A percentile compares a stretch with the other conserved stretches of the same genome.
These are phyloP conservation scores for Carposina sasakii DNA, from an alignment of 1,140 invertebrate genomes.

Conservation along the genomic window DNA sequence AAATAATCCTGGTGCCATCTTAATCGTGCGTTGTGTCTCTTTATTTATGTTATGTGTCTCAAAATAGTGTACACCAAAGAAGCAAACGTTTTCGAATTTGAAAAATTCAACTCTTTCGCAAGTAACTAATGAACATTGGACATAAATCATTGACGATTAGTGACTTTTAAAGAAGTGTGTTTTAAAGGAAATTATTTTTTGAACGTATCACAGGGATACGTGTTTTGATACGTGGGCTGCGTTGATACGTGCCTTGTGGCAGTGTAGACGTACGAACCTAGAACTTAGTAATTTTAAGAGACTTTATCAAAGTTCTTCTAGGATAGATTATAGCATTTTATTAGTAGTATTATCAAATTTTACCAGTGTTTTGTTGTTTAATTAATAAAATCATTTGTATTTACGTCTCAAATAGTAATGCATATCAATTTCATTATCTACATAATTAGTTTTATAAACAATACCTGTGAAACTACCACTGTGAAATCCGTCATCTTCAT, in stretches of 20 bases:
- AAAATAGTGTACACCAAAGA: no score
- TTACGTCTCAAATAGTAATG: conserved; percentile 32
- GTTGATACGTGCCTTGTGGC: conserved; percentile 60
- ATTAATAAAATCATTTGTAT: conserved; percentile 13
- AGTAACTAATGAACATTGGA: no score
- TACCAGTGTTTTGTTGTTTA: conserved; percentile 25
- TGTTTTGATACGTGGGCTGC: no score
- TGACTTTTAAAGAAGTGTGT: no score
- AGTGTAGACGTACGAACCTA: conserved; percentile 32
- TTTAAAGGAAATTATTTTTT: conserved; percentile 51
- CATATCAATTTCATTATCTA: conserved; percentile 37
- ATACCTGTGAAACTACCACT: neutral
- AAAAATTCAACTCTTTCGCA: no score
- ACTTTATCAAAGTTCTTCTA: conserved; percentile 24
- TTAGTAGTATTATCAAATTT: conserved; percentile 33
- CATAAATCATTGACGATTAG: no score
- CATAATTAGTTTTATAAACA: neutral
- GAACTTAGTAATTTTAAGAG: neutral
- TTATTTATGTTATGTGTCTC: no score
- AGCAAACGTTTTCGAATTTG: no score
- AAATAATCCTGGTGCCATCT: no score
- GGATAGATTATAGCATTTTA: conserved; percentile 55
- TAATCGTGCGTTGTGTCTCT: no score
- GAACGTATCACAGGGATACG: conserved; percentile 60
- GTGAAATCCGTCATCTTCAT: conserved; percentile 32